phyloP scores from a whole-genome alignment of 2,888 invertebrate species.

The Ectropis crepuscularia region DNA sequence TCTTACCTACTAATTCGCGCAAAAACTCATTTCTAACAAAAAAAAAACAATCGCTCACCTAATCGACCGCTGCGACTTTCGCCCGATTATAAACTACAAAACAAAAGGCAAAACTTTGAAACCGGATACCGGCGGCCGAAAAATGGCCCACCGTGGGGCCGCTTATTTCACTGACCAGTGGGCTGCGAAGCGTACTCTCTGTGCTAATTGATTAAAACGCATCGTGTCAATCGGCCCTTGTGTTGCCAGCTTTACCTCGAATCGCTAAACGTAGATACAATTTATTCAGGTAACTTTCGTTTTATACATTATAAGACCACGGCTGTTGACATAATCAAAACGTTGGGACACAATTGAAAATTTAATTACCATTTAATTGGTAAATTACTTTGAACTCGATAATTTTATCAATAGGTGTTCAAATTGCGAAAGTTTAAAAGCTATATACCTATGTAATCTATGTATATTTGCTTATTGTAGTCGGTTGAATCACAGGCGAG shows the following conservation, averaged over 20 bases:
- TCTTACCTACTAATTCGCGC: background rate
- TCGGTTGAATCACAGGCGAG: too few species aligned
- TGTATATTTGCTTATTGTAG: too few species aligned
- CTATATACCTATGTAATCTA: too few species aligned
- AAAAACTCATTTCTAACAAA: background rate
- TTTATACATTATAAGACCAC: too few species aligned
- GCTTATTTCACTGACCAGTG: conserved; percentile 81
- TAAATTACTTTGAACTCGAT: too few species aligned
- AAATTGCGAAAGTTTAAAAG: too few species aligned
- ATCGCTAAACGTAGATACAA: too few species aligned
- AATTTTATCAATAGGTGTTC: too few species aligned
- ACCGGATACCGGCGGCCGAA: conserved; percentile 70
- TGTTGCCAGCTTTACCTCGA: background rate
- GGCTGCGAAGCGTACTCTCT: conserved; percentile 70
- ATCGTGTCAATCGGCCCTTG: conserved; percentile 68
- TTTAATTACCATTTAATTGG: too few species aligned
- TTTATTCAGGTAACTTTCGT: too few species aligned
- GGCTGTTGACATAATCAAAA: too few species aligned
- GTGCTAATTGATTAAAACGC: conserved; percentile 84
- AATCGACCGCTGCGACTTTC: conserved; percentile 45
- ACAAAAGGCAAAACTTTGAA: conserved; percentile 61
- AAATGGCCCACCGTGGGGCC: conserved; percentile 67
- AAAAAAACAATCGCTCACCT: conserved; percentile 17
- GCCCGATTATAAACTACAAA: conserved; percentile 65
- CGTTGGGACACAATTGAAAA: too few species aligned